phyloP scores from a whole-genome alignment of 2,113 vertebrate genomes.

The Sander lucioperca region DNA sequence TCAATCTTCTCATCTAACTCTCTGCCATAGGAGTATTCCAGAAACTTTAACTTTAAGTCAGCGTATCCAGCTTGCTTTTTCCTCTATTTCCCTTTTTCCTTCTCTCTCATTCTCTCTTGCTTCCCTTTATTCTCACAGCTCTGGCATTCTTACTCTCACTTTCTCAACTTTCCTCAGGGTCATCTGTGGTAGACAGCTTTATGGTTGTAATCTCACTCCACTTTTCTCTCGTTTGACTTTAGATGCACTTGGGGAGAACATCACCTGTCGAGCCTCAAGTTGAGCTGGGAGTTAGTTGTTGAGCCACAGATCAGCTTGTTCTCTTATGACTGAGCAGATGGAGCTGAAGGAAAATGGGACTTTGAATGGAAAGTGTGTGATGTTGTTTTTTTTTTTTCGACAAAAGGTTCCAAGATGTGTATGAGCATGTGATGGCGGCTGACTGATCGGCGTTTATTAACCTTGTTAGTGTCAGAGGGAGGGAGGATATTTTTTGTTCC shows the following conservation, averaged over 20 bases:
- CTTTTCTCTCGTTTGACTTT: slow-evolving; percentile 32
- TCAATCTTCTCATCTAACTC: background rate
- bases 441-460: slow-evolving; percentile 63
- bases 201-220: slow-evolving; percentile 38
- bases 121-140: background rate
- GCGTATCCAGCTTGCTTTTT: background rate
- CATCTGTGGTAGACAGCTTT: slow-evolving; percentile 55
- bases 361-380: slow-evolving; percentile 43
- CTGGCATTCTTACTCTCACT: slow-evolving; percentile 38
- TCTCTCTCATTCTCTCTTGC: background rate
- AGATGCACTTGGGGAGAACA: slow-evolving; percentile 44
- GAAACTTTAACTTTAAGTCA: background rate
- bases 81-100: background rate
- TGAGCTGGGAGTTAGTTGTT: slow-evolving; percentile 15
- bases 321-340: slow-evolving; percentile 31
- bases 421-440: background rate
- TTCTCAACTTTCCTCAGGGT: slow-evolving; percentile 34
- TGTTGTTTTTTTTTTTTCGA: slow-evolving; percentile 35
- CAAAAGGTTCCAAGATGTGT: slow-evolving; percentile 26
- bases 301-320: slow-evolving; percentile 28
- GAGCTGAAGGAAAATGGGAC: slow-evolving; percentile 30
- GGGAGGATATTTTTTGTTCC: slow-evolving; percentile 62
- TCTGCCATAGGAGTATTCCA: background rate
- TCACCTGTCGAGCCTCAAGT: slow-evolving; percentile 48
- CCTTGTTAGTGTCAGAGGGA: slow-evolving; percentile 64